Evolutionary conservation across 2,113 vertebrate genomes (phyloP), one percentile per base, ranked within the genome.

Genomic region (Falcunculus frontatus): DNA sequence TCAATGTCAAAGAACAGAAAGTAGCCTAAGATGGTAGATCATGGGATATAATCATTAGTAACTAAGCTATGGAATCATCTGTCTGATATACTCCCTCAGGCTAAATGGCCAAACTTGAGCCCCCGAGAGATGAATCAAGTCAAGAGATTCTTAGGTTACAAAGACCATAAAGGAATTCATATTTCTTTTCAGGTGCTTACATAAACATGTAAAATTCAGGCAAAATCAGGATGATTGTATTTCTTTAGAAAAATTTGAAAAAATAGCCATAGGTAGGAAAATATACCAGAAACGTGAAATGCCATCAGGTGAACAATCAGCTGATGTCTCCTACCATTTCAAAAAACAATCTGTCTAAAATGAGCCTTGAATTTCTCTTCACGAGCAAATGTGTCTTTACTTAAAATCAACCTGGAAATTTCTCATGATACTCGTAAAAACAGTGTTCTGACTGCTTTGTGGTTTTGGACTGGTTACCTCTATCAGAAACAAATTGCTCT

Each of bases 331-430:
- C 35, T 52, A n/a, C 15, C 21, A 39, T 53, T 39, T 49, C 27
- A 16, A 73, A 78, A 90, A 75, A n/a, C 14, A 16, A 30, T 0
- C 6, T 65, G 16, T 14, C 11, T 42, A 21, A 73, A 53, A 73
- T 41, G 2, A 84, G 4, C 5, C 25, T 67, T 29, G 35, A 25
- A 82, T n/a, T 74, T 82, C 11, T 77, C 5, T 84, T 55, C 17
- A 33, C 3, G 49, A 27, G 16, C 9, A 63, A 68, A 64, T 0
- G 0, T 15, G 7, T 2, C 27, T 68, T 47, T 59, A 19, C 19
- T 55, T 44, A 79, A 84, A 59, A 13, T 84, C 57, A 60, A 35
- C 9, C 7, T 69, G n/a, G 33, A 87, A 78, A 60, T 33, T 53
- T 11, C 9, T 56, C n/a, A n/a, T 17, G 6, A 5, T 46, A 17